phyloP scores from a whole-genome alignment of 2,797 vertebrate genomes.

The Etheostoma nigrum region DNA sequence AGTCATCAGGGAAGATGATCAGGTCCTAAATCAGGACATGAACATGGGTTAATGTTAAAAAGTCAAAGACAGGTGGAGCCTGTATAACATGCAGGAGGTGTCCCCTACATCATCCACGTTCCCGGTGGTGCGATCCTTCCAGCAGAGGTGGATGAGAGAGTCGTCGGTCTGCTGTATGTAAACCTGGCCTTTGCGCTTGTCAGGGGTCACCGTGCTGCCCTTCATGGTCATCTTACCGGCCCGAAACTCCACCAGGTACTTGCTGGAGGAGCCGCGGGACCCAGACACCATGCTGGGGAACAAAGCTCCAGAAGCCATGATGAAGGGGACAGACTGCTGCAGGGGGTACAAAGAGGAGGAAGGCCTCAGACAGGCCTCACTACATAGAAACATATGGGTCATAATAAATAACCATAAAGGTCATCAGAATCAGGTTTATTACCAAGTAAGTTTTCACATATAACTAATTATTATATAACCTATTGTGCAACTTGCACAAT shows the following conservation, averaged over 20 bases:
- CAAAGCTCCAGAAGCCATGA: slow-evolving; percentile 94
- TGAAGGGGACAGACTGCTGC: slow-evolving; percentile 27
- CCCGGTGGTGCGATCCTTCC: slow-evolving; percentile 95
- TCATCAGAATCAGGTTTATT: neutral
- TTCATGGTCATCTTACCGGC: slow-evolving; percentile 98
- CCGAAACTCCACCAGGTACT: slow-evolving; percentile 96
- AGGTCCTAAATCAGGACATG: slow-evolving; percentile 85
- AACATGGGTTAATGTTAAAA: neutral
- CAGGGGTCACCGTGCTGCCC: slow-evolving; percentile 94
- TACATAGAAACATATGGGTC: too few species aligned
- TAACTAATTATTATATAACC: too few species aligned
- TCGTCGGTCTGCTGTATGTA: slow-evolving; percentile 98
- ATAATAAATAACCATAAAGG: too few species aligned
- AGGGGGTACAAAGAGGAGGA: neutral
- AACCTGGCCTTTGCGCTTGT: slow-evolving; percentile 95
- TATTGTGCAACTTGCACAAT: too few species aligned
- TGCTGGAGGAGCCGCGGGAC: slow-evolving; percentile 94
- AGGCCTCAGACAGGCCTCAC: neutral
- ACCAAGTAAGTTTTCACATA: neutral
- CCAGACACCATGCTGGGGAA: slow-evolving; percentile 96
- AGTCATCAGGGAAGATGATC: slow-evolving; percentile 98
- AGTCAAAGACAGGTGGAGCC: neutral
- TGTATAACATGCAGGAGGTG: fast-evolving
- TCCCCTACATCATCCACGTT: slow-evolving; percentile 91
- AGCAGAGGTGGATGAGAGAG: slow-evolving; percentile 98